phyloP scores from a whole-genome alignment of 2,797 vertebrate species.

The Cyclura pinguis region DNA sequence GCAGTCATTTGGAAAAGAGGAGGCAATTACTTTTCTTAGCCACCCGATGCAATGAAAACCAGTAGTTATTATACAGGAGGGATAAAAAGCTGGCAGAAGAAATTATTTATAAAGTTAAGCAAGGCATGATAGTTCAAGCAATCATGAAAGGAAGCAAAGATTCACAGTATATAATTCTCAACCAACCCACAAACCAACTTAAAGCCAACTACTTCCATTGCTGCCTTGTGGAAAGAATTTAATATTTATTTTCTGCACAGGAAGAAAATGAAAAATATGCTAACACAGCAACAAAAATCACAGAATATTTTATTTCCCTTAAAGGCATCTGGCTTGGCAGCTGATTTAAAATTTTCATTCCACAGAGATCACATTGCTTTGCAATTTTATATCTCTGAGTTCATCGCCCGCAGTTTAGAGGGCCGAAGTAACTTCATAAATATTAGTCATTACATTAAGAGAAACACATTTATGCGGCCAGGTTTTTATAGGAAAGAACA shows the following conservation, averaged over 20 bases:
- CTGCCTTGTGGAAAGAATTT: conserved; percentile 39
- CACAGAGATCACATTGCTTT: conserved; percentile 51
- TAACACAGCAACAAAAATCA: conserved; percentile 40
- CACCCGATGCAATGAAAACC: conserved; percentile 45
- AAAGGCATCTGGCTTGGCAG: conserved; percentile 53
- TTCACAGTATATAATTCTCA: conserved; percentile 29
- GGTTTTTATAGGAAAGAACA: conserved; percentile 38
- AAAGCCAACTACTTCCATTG: conserved; percentile 25
- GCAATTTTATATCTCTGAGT: conserved; percentile 51
- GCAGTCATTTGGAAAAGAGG: background rate
- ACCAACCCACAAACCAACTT: conserved; percentile 28
- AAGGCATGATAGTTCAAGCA: conserved; percentile 5
- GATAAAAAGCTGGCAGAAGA: conserved; percentile 33
- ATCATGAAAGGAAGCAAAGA: conserved; percentile 17
- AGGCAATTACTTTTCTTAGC: background rate
- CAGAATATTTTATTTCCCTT: conserved; percentile 58
- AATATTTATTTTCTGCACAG: conserved; percentile 47
- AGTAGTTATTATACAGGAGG: conserved; percentile 13
- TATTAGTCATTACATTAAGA: conserved; percentile 48
- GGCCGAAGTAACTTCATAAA: conserved; percentile 60
- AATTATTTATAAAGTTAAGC: conserved; percentile 41
- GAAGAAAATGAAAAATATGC: conserved; percentile 58
- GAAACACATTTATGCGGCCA: background rate
- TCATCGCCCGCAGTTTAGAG: conserved; percentile 57
- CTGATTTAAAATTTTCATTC: conserved; percentile 52